Conservation (phyloP, 2,113 vertebrate species). For the Vidua chalybeata region DNA sequence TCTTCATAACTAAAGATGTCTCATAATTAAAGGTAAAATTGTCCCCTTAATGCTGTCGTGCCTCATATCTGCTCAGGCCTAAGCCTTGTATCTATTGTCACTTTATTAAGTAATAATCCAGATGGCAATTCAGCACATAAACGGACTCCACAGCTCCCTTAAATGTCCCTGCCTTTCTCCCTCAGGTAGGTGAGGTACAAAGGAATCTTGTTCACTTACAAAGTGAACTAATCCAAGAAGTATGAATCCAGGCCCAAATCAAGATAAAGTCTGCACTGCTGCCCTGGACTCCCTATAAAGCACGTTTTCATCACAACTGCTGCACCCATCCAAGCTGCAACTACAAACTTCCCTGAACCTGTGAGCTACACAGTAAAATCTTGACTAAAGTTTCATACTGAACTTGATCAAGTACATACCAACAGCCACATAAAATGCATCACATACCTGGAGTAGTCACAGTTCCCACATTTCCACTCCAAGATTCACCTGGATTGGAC, state of each 20-base stretch:
- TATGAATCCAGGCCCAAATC: neutral
- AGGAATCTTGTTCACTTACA: neutral
- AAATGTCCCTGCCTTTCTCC: neutral
- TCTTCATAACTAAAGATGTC: neutral
- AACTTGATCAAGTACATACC: neutral
- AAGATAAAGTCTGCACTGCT: neutral
- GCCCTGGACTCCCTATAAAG: neutral
- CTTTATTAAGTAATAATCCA: neutral
- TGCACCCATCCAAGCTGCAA: neutral
- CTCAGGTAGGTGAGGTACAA: neutral
- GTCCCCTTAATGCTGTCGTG: neutral
- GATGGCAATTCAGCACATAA: neutral
- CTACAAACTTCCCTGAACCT: neutral
- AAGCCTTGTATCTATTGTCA: neutral
- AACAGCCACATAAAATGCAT: neutral
- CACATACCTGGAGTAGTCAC: neutral
- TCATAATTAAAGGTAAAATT: neutral
- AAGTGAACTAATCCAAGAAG: neutral
- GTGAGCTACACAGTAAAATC: neutral
- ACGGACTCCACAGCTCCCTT: neutral
- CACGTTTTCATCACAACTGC: neutral
- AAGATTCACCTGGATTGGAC: neutral
- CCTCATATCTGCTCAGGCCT: neutral
- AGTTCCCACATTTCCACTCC: neutral
- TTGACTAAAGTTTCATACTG: neutral